Evolutionary conservation across 92 coral and sea anemone species (phyloP).

Genomic region (Diadumene lineata): DNA sequence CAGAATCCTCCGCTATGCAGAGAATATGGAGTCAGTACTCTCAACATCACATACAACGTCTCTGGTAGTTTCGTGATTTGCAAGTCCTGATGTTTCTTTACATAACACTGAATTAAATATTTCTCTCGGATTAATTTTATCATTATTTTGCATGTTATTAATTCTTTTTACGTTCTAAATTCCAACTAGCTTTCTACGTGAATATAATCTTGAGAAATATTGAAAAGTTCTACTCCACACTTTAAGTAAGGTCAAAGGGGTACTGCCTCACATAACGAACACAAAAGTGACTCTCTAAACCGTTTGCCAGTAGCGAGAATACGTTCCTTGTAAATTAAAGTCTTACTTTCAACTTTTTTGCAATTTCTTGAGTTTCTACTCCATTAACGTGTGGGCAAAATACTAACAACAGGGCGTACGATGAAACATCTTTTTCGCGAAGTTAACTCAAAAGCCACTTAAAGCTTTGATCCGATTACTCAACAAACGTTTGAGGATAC

Average conservation of each 20-base stretch:
- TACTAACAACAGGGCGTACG: slow-evolving; percentile 2
- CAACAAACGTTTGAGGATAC: slow-evolving; percentile 9
- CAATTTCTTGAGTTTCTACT: neutral
- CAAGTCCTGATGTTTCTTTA: neutral
- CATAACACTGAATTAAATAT: neutral
- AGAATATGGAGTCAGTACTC: too few species aligned
- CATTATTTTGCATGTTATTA: neutral
- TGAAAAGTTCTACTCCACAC: too few species aligned
- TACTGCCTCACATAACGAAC: neutral
- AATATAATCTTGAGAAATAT: too few species aligned
- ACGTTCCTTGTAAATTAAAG: too few species aligned
- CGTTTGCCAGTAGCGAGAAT: too few species aligned
- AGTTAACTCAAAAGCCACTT: slow-evolving; percentile 19
- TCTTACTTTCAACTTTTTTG: too few species aligned
- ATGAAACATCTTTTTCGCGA: neutral
- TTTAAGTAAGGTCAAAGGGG: neutral
- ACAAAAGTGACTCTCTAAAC: neutral
- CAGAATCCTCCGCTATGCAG: too few species aligned
- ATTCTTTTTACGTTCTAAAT: neutral
- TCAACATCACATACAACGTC: too few species aligned
- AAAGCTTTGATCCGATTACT: slow-evolving; percentile 22
- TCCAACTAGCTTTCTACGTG: neutral
- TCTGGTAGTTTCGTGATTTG: neutral
- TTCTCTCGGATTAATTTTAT: neutral
- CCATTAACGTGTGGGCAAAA: neutral